Base-by-base conservation (phyloP, 2,797 vertebrate genomes). In the Urocyon cinereoargenteus region DNA sequence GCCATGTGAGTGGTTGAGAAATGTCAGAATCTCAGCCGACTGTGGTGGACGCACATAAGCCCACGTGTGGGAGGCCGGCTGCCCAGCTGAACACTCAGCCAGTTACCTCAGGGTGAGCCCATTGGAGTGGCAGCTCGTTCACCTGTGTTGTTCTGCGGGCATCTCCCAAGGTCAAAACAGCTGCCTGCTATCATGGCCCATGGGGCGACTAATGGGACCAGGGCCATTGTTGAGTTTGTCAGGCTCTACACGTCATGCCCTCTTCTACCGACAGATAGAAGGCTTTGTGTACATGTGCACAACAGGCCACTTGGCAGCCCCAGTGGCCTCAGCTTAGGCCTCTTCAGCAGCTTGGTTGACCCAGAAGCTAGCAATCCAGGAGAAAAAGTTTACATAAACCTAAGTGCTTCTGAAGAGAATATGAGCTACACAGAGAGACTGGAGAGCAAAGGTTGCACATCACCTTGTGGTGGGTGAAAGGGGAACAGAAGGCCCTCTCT, bases 311-410 rank as follows among this genome's bases (percentile, higher is more conserved):
- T 75, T 95, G 78, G 84, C 26, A 34, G 36, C 40, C 59, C 4
- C 26, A 19, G 1, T 79, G 68, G 83, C 66, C 77, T 68, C 36
- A 92, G 40, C 91, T 90, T 68, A 28, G 53, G 40, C 61, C 51
- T 61, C 57, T 59, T 73, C 28, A 61, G 72, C 85, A 86, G 22
- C 1, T 0, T 53, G 34, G 70, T 90, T 4, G 1, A 36, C 26
- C 26, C 66, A 85, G 87, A 81, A 89, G 70, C 89, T 66, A 19
- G 7, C 87, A 73, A 16, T 87, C 66, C 51, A 86, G 84, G 82
- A 92, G 90, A 16, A 91, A 91, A 94, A 81, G 40, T 36, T 72
- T 72, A 68, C 22, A 9, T 84, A 91, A 95, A 85, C 75, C n/a
- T 49, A 51, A 34, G 40, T 75, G 61, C 24, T 85, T 86, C 86